phyloP scores from a whole-genome alignment of 2,113 vertebrate species.

The Carassius carassius region DNA sequence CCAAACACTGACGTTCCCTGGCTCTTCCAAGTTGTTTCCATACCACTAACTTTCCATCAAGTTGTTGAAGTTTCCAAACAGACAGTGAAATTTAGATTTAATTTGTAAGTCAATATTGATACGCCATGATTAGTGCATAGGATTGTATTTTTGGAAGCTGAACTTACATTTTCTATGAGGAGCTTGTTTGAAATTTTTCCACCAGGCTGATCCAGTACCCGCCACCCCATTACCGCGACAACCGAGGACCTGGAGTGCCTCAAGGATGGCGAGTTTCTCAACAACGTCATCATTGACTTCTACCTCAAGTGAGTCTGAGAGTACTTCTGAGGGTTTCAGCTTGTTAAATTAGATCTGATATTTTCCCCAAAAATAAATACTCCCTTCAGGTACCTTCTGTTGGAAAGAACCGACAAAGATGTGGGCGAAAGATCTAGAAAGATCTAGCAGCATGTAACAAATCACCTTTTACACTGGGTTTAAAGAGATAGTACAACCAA shows the following conservation, averaged over 20 bases:
- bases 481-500: neutral
- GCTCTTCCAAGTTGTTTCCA: conserved; percentile 21
- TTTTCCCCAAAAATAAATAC: neutral
- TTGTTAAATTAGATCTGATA: neutral
- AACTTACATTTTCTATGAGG: conserved; percentile 26
- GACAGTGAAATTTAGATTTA: conserved; percentile 35
- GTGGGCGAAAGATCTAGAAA: conserved; percentile 82
- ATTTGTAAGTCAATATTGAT: conserved; percentile 30
- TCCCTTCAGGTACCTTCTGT: conserved; percentile 80
- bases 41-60: conserved; percentile 47
- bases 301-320: conserved; percentile 89
- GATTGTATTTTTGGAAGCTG: conserved; percentile 41
- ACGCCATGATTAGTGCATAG: conserved; percentile 12
- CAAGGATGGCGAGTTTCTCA: conserved; percentile 88
- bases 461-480: neutral
- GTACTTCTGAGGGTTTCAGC: neutral
- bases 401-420: conserved; percentile 81
- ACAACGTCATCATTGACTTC: conserved; percentile 98
- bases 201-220: conserved; percentile 93
- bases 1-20: neutral
- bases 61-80: conserved; percentile 39
- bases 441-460: conserved; percentile 85
- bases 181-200: conserved; percentile 48
- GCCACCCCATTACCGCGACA: conserved; percentile 86
- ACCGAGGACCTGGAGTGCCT: conserved; percentile 90